These are phyloP conservation scores for Zoanthus solanderi DNA, from an alignment of 92 coral and sea anemone species.

Conservation along the genomic window DNA sequence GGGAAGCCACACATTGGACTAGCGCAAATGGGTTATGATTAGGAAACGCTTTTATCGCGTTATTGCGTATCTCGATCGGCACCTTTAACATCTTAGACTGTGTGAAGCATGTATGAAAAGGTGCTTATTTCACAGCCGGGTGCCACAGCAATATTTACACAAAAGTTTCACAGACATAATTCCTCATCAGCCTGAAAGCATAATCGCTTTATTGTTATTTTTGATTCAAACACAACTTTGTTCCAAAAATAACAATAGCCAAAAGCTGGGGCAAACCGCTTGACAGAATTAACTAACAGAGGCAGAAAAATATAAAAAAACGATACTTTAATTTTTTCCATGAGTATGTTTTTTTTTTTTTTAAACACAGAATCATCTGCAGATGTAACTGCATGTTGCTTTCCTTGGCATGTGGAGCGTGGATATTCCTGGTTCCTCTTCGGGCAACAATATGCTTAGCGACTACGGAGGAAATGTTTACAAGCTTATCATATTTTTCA, in stretches of 20 bases:
- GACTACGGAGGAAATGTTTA: too few species aligned
- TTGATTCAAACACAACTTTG: conserved; percentile 17
- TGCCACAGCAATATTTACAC: conserved; percentile 43
- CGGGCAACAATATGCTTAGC: too few species aligned
- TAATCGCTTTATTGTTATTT: conserved; percentile 43
- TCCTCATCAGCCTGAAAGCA: conserved; percentile 24
- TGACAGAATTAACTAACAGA: background rate
- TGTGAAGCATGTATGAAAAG: conserved; percentile 33
- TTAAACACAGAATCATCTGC: too few species aligned
- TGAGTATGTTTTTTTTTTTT: too few species aligned
- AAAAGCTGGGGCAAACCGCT: conserved; percentile 6
- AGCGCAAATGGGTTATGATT: conserved; percentile 7
- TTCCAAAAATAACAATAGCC: conserved; percentile 27
- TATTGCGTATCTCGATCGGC: conserved; percentile 41
- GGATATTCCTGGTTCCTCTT: too few species aligned
- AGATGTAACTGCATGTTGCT: too few species aligned
- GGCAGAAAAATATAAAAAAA: conserved; percentile 13
- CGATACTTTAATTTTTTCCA: too few species aligned
- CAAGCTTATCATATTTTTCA: too few species aligned
- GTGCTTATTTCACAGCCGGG: conserved; percentile 31
- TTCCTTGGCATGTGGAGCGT: too few species aligned
- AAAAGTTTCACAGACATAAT: conserved; percentile 24
- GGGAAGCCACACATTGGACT: conserved; percentile 73
- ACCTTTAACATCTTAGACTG: conserved; percentile 31
- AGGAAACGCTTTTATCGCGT: conserved; percentile 45